phyloP scores from a whole-genome alignment of 2,888 invertebrate genomes.

The Trilocha varians region DNA sequence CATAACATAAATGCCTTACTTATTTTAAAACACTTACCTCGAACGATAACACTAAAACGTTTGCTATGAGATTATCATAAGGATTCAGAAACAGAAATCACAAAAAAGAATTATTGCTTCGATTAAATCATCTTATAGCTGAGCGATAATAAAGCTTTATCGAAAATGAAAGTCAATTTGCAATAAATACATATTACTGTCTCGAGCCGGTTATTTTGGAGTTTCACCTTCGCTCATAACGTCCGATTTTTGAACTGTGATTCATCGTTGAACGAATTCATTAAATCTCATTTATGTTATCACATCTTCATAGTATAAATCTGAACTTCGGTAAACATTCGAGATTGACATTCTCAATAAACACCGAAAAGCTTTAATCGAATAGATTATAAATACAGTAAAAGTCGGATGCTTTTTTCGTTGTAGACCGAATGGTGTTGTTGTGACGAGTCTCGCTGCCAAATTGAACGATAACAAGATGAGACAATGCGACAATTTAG shows the following conservation, averaged over 20 bases:
- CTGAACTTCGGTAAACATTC: neutral
- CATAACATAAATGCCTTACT: neutral
- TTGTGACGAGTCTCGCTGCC: slow-evolving; percentile 25
- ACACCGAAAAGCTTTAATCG: slow-evolving; percentile 11
- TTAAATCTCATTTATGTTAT: neutral
- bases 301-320: neutral
- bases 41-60: neutral
- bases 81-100: neutral
- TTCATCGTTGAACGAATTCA: neutral
- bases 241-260: neutral
- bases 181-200: neutral
- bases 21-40: neutral
- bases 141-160: neutral
- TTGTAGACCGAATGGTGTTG: slow-evolving; percentile 20
- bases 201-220: neutral
- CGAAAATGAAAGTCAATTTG: neutral
- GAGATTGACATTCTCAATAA: slow-evolving; percentile 10
- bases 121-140: neutral
- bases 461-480: slow-evolving; percentile 13
- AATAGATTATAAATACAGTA: slow-evolving; percentile 25
- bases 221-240: neutral
- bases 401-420: slow-evolving; percentile 22
- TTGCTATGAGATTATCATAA: neutral
- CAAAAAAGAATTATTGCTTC: neutral
- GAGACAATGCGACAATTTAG: slow-evolving; percentile 3